Conservation (phyloP, 2,888 invertebrate genomes). For the Eutolmus rufibarbis region DNA sequence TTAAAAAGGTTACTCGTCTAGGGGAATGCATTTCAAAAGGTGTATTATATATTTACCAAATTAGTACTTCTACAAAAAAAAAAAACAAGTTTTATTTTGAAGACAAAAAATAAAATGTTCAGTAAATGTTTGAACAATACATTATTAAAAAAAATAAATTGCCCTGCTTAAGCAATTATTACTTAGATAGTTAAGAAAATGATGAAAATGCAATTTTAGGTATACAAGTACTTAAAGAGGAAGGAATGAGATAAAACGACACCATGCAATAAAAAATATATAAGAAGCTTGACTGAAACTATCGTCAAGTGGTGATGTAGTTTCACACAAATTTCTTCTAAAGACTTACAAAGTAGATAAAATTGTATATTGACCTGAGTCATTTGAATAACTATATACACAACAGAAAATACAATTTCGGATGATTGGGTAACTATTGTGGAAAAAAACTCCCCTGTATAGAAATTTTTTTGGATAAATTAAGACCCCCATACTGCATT, state of each 20-base stretch:
- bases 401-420: neutral
- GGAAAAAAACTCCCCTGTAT: neutral
- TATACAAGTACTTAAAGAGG: neutral
- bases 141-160: constrained; percentile 42
- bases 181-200: constrained; percentile 46
- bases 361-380: neutral
- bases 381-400: neutral
- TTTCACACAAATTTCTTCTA: neutral
- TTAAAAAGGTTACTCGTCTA: neutral
- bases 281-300: neutral
- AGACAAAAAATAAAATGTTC: neutral
- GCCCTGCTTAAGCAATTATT: constrained; percentile 51
- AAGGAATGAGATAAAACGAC: neutral
- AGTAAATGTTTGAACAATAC: neutral
- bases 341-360: neutral
- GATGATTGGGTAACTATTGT: neutral
- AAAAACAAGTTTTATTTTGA: neutral
- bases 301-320: neutral
- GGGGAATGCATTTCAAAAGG: neutral
- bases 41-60: neutral
- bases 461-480: neutral
- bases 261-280: neutral
- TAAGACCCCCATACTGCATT: constrained; percentile 42
- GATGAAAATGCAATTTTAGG: neutral
- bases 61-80: neutral